Base-by-base conservation (phyloP, 92 coral and sea anemone species). In the Heliopora coerulea region DNA sequence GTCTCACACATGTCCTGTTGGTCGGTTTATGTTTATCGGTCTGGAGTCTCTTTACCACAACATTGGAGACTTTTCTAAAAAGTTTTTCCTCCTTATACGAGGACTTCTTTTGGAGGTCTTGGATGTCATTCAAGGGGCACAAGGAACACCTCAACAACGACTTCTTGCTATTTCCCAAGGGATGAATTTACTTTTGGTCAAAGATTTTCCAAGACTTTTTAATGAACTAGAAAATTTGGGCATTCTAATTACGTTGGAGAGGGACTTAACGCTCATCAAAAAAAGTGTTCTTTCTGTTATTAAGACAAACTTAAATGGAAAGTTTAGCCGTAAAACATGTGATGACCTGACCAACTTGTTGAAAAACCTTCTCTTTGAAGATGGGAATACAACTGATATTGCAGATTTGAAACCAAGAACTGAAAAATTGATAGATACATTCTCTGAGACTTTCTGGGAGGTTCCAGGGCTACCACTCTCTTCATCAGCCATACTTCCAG, bases 61-160 rank as follows among this genome's bases (percentile, higher is more conserved):
- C 21, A 64, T 95, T 23, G 99, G 99, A 44, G 92, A 87, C 58
- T 96, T 92, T 23, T 74, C 86, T n/a, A 83, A 88, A n/a, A 75
- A 91, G 49, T 90, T 95, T 66, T 32, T 95, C 32, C 50, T 95
- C 40, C 75, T 90, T 17, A 72, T 88, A 24, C 54, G 89, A 13
- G 79, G 89, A 68, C 56, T 87, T 0, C 79, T 95, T 65, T 75
- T 82, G 49, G 88, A 86, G 52, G 79, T 82, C 48, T 27, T 74
- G 58, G 50, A 46, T 31, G 27, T 15, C 5, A 49, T 83, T 9
- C 65, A 70, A 50, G 20, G 59, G 13, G 68, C 7, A 31, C 42
- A 40, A 3, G 92, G 83, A 52, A 31, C 81, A 33, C 59, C 88
- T n/a, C 59, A 56, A 24, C 80, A 83, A 46, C 56, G 76, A 67